Conservation (phyloP, 1,140 invertebrate genomes). For the Planococcus citri region DNA sequence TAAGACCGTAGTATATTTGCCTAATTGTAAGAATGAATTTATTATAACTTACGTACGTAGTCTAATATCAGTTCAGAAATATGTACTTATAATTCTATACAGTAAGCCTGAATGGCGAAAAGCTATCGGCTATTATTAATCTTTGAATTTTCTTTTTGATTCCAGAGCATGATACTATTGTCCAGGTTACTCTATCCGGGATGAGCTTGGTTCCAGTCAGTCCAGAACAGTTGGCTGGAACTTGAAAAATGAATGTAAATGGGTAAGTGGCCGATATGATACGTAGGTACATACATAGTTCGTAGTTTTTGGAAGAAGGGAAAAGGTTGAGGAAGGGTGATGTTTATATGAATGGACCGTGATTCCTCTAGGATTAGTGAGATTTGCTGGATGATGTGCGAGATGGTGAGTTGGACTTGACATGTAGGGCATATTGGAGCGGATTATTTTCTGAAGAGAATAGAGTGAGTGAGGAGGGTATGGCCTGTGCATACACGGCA, state of each 20-base stretch:
- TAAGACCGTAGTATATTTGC: too few relatives aligned
- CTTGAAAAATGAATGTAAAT: too few relatives aligned
- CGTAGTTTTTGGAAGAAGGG: too few relatives aligned
- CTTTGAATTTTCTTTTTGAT: neutral
- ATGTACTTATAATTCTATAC: neutral
- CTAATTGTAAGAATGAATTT: neutral
- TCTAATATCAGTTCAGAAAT: neutral
- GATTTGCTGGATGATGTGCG: too few relatives aligned
- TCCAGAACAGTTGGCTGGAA: conserved; percentile 87
- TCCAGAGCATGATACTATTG: conserved; percentile 47
- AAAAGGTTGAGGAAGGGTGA: too few relatives aligned
- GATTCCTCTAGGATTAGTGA: conserved; percentile 64
- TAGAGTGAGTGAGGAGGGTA: too few relatives aligned
- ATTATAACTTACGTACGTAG: neutral
- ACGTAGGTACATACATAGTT: too few relatives aligned
- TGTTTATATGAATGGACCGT: conserved; percentile 69
- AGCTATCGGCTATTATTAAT: neutral
- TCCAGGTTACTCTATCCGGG: conserved; percentile 91
- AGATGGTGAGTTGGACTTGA: too few relatives aligned
- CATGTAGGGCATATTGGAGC: too few relatives aligned
- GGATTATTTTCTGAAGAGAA: too few relatives aligned
- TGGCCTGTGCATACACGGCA: too few relatives aligned
- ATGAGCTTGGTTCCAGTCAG: conserved; percentile 83
- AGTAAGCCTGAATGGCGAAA: neutral
- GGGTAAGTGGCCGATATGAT: too few relatives aligned